Base-by-base conservation (phyloP, 2,113 vertebrate genomes). In the Solea senegalensis region DNA sequence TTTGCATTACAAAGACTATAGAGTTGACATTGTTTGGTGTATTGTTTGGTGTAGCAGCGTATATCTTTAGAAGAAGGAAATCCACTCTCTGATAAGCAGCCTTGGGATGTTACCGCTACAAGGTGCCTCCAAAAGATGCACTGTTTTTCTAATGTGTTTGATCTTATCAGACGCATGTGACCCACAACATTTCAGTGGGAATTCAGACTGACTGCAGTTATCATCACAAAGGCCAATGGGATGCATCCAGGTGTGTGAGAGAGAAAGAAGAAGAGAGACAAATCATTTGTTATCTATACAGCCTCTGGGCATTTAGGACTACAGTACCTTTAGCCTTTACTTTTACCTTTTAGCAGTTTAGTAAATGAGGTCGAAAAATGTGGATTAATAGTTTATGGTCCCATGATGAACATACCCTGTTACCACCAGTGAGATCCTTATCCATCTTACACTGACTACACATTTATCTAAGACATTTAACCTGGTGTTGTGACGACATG, bases 151-250 rank as follows among this genome's bases (percentile, higher is more conserved):
- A 44, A 54, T 77, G 76, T 57, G 72, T 83, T 82, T 88, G 80
- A 90, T 87, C 86, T 87, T 72, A 86, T 84, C 78, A 65, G 63
- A 75, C 73, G 79, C 60, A 76, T 83, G 59, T 65, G 76, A 64
- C 68, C 72, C 76, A 65, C 55, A 69, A 41, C 75, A 70, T 57
- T 74, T 78, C 51, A 72, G 60, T 56, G 59, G 69, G 51, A 59
- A 9, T 46, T 80, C 81, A 79, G 68, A 64, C 66, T 51, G 73
- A 84, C 45, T 1, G 53, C 39, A 12, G 16, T 85, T 90, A 81
- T 66, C 80, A 91, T 88, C 34, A 91, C 87, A 92, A 90, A 85
- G 84, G 46, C n/a, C 67, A 26, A 54, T 39, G 68, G 86, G 81
- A 70, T 76, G 72, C 70, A 71, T 62, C 75, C 72, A 88, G 76